Percentiles rank a stretch among this genome's conserved stretches.
phyloP scores from a whole-genome alignment of 1,140 invertebrate species.

The Plutomurus gul region DNA sequence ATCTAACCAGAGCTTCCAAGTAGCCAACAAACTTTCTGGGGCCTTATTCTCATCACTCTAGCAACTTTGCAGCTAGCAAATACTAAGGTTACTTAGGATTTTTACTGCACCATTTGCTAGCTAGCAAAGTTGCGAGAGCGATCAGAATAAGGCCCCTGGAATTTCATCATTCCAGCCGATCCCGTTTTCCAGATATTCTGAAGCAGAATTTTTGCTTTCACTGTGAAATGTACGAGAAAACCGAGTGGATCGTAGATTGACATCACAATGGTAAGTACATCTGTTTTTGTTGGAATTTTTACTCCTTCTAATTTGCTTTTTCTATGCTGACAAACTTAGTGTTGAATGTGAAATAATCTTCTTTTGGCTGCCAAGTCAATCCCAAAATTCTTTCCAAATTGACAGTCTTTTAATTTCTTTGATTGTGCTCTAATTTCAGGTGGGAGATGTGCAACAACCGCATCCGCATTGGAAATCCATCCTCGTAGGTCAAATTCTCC shows the following conservation, averaged over 20 bases:
- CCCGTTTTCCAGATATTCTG: conserved; percentile 44
- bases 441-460: neutral
- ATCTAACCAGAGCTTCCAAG: too few species aligned
- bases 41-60: too few species aligned
- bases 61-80: too few species aligned
- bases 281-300: conserved; percentile 40
- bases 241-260: conserved; percentile 55
- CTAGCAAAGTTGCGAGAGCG: too few species aligned
- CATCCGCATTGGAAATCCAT: neutral
- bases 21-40: too few species aligned
- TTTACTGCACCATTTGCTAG: conserved; percentile 50
- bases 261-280: conserved; percentile 33
- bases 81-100: too few species aligned
- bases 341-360: conserved; percentile 42
- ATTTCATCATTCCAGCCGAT: conserved; percentile 50
- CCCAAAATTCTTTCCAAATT: neutral
- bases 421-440: neutral
- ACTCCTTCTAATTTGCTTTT: neutral
- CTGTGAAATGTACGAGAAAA: conserved; percentile 25
- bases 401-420: neutral
- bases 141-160: neutral
- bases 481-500: conserved; percentile 35
- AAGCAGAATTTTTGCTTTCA: conserved; percentile 48
- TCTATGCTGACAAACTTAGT: neutral
- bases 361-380: conserved; percentile 19